These are phyloP conservation scores for Neomicropteryx cornuta DNA, from an alignment of 1,140 invertebrate genomes.

Conservation along the genomic window DNA sequence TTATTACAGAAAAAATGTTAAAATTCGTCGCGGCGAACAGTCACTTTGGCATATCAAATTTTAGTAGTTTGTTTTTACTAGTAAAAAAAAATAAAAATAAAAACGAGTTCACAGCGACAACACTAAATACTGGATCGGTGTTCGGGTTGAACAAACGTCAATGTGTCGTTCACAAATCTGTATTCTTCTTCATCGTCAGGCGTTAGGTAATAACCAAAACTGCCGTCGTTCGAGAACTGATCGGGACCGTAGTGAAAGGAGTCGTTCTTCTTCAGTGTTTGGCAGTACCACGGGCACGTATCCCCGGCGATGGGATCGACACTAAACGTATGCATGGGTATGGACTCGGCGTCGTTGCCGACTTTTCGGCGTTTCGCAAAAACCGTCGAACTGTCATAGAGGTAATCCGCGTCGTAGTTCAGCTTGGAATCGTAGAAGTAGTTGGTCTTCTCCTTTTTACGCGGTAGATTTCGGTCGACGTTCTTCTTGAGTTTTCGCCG, in stretches of 20 bases:
- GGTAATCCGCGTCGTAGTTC: conserved; percentile 35
- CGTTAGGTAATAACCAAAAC: conserved; percentile 34
- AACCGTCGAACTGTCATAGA: conserved; percentile 34
- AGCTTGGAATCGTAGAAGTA: conserved; percentile 38
- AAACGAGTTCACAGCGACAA: too few species aligned
- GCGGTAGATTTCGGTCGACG: conserved; percentile 31
- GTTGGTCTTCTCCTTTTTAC: conserved; percentile 23
- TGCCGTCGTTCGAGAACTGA: conserved; percentile 33
- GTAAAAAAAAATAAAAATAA: too few species aligned
- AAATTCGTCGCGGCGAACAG: too few species aligned
- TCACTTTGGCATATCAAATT: too few species aligned
- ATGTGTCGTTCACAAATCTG: conserved; percentile 33
- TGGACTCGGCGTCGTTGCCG: too few species aligned
- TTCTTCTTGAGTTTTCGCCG: conserved; percentile 36
- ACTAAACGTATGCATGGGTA: too few species aligned
- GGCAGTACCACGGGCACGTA: too few species aligned
- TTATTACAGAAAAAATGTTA: too few species aligned
- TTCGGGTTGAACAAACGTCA: conserved; percentile 31
- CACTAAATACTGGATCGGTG: conserved; percentile 35
- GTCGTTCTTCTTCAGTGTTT: conserved; percentile 18
- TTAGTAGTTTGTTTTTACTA: too few species aligned
- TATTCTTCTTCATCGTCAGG: conserved; percentile 30
- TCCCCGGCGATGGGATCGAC: conserved; percentile 27
- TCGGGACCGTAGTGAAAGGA: conserved; percentile 16
- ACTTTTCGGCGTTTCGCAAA: conserved; percentile 36